Evolutionary conservation across 2,797 vertebrate genomes (phyloP), one percentile per base, ranked within the genome.

Genomic region (Luscinia luscinia): DNA sequence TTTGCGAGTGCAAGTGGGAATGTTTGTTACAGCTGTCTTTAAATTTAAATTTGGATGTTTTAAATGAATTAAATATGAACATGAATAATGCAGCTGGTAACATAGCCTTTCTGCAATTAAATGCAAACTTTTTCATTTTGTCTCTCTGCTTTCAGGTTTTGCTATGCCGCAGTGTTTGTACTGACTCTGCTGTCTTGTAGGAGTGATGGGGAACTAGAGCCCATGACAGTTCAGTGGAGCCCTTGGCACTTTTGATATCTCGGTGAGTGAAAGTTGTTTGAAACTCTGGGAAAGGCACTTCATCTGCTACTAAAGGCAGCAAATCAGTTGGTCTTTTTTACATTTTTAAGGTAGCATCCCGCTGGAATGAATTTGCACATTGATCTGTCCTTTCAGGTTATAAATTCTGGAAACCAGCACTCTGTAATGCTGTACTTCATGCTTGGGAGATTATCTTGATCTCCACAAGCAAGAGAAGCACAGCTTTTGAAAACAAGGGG

Each of bases 11-110:
- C 78, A 90, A 93, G 90, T 43, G 93, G 95, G 87, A 67, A 70
- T 89, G 93, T 93, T 95, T 95, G 92, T 90, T 93, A 85, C 88
- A 70, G 84, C 94, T 74, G 78, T 63, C 92, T 96, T 96, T 89
- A 92, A 82, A 88, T 95, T 95, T 88, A 95, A 59, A 93, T 93
- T 55, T 73, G 81, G 92, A 93, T 94, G 95, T 95, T 95, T 95
- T 87, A 93, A 96, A 96, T 95, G 93, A 96, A 96, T 96, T 95
- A 96, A 96, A 95, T 96, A 96, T 96, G 95, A 96, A 89, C 78
- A 96, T 96, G 92, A 95, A 96, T 96, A 94, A 96, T 96, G 95
- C 90, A 96, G 27, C 48, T 54, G 54, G 57, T 62, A 95, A 80
- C n/a, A 11, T 61, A 89, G 93, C 75, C 92, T 90, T 90, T 87